phyloP scores from a whole-genome alignment of 37 sponge, comb jelly and placozoan species.

The Aplysina aerophoba region DNA sequence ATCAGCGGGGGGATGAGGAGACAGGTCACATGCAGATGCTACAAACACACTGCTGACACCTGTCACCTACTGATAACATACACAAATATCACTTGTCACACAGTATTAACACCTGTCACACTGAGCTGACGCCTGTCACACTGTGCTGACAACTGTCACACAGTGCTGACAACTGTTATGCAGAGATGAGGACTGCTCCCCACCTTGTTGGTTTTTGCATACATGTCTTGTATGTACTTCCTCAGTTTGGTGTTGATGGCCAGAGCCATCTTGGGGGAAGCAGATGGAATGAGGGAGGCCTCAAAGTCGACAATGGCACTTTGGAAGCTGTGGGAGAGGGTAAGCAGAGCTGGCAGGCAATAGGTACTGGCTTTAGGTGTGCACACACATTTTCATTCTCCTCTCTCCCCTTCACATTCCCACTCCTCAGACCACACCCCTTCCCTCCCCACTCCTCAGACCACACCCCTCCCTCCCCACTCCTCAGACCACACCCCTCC shows the following conservation, averaged over 20 bases:
- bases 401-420: neutral
- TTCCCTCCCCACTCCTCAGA: neutral
- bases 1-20: too few species aligned
- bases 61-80: neutral
- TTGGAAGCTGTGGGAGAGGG: conserved; percentile 31
- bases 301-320: conserved; percentile 60
- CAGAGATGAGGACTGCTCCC: too few species aligned
- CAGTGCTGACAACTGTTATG: neutral
- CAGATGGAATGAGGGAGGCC: conserved; percentile 30
- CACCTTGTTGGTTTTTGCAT: conserved; percentile 66
- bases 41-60: too few species aligned
- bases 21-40: too few species aligned
- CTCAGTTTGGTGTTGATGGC: conserved; percentile 64
- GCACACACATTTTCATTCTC: neutral
- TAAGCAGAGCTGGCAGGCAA: neutral
- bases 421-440: neutral
- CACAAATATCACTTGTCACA: neutral
- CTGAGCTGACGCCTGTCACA: too few species aligned
- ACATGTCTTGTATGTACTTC: conserved; percentile 69
- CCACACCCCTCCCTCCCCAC: too few species aligned
- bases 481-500: neutral
- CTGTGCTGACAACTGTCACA: neutral
- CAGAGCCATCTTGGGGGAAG: conserved; percentile 44
- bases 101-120: neutral
- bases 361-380: too few species aligned